phyloP scores from a whole-genome alignment of 2,113 vertebrate species.

The Scytalopus superciliaris region DNA sequence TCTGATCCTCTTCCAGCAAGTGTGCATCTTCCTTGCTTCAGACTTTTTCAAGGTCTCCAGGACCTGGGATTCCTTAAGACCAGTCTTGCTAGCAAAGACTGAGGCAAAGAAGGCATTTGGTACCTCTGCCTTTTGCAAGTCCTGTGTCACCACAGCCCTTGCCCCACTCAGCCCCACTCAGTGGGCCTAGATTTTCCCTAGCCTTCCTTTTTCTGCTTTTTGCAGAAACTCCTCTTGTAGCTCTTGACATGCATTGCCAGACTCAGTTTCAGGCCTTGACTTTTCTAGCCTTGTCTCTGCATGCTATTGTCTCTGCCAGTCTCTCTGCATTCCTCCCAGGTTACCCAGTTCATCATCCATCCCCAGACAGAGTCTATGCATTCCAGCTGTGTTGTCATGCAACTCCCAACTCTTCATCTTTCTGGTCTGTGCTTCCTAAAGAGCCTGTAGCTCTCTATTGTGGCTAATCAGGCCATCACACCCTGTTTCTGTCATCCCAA shows the following conservation, averaged over 20 bases:
- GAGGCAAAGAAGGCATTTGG: neutral
- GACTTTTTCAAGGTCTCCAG: neutral
- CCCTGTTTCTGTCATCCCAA: neutral
- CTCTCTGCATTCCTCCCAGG: neutral
- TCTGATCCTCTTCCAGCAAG: neutral
- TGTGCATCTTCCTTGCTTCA: neutral
- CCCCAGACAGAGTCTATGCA: neutral
- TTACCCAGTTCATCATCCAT: neutral
- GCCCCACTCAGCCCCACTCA: neutral
- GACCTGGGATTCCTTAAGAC: neutral
- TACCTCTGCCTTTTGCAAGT: neutral
- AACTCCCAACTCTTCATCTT: fast-evolving
- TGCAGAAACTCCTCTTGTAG: neutral
- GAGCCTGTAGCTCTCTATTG: neutral
- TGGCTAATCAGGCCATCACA: neutral
- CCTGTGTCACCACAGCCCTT: neutral
- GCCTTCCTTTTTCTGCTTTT: neutral
- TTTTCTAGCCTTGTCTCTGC: neutral
- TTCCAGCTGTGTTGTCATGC: neutral
- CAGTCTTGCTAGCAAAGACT: neutral
- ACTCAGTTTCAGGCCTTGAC: neutral
- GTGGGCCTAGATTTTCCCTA: neutral
- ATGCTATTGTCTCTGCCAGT: neutral
- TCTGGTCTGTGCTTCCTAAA: neutral
- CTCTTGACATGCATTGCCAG: neutral